Percentiles rank a stretch among this genome's conserved stretches.
These are phyloP conservation scores for Xenus cinereus DNA, from an alignment of 2,113 vertebrate species.

Conservation along the genomic window DNA sequence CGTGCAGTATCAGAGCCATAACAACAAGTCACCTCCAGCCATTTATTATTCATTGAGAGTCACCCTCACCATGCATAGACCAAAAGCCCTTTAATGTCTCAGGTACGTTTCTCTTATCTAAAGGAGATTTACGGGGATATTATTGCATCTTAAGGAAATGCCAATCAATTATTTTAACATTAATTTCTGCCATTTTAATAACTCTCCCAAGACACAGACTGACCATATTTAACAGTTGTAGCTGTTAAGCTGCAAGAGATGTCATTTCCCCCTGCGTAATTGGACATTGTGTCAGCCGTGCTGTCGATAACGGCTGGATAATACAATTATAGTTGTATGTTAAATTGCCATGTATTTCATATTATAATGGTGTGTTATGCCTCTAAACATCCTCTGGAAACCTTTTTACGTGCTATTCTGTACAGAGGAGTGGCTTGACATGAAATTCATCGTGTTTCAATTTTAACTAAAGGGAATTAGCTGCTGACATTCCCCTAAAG, in stretches of 20 bases:
- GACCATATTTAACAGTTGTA: not conserved
- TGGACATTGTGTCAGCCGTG: not conserved
- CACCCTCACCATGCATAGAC: not conserved
- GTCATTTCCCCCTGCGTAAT: not conserved
- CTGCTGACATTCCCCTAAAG: not conserved
- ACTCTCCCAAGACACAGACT: not conserved
- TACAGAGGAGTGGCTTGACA: not conserved
- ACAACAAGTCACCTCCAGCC: constrained; percentile 41
- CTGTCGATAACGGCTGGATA: not conserved
- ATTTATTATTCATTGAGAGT: constrained; percentile 38
- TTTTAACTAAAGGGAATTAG: not conserved
- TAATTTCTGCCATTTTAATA: constrained; percentile 45
- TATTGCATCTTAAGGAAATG: constrained; percentile 41
- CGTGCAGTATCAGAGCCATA: constrained; percentile 25
- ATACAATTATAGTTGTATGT: not conserved
- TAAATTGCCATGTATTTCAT: constrained; percentile 1
- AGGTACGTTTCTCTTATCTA: not conserved
- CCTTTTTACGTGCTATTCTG: not conserved
- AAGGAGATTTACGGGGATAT: constrained; percentile 43
- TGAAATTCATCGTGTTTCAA: not conserved
- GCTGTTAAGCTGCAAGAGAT: constrained; percentile 29
- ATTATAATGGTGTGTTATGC: not conserved
- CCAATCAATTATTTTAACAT: constrained; percentile 54
- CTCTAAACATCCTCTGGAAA: constrained; percentile 14
- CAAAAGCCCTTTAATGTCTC: not conserved